Conservation (phyloP, 2,113 vertebrate genomes). For the Electrona antarctica region DNA sequence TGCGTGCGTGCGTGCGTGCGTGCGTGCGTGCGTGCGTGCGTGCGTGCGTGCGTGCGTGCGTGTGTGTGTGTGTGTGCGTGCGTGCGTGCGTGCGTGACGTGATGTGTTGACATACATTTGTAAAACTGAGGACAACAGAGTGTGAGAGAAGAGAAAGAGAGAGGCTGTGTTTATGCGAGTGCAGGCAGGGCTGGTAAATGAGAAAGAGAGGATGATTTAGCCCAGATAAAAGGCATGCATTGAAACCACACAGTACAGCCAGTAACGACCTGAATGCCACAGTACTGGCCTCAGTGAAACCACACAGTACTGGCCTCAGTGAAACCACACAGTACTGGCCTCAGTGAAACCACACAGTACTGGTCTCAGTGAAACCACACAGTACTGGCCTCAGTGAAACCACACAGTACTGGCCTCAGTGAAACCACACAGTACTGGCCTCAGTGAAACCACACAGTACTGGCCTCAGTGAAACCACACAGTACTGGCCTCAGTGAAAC, state of each 20-base stretch:
- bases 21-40: neutral
- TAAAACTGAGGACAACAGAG: neutral
- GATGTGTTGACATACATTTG: slow-evolving; percentile 8
- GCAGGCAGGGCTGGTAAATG: slow-evolving; percentile 27
- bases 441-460: too few species aligned
- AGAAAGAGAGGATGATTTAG: slow-evolving; percentile 24
- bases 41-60: neutral
- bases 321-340: too few species aligned
- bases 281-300: too few species aligned
- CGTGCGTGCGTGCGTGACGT: neutral
- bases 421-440: too few species aligned
- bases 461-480: too few species aligned
- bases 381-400: too few species aligned
- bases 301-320: too few species aligned
- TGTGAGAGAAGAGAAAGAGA: neutral
- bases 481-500: too few species aligned
- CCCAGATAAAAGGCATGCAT: slow-evolving; percentile 42
- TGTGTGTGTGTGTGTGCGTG: neutral
- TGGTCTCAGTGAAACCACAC: too few species aligned
- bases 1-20: neutral
- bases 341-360: too few species aligned
- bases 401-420: too few species aligned
- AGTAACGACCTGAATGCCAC: too few species aligned
- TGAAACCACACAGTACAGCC: slow-evolving; percentile 38
- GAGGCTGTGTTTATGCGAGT: slow-evolving; percentile 23